Evolutionary conservation across 1,140 invertebrate species (phyloP).

Genomic region (Brachystomella parvula): DNA sequence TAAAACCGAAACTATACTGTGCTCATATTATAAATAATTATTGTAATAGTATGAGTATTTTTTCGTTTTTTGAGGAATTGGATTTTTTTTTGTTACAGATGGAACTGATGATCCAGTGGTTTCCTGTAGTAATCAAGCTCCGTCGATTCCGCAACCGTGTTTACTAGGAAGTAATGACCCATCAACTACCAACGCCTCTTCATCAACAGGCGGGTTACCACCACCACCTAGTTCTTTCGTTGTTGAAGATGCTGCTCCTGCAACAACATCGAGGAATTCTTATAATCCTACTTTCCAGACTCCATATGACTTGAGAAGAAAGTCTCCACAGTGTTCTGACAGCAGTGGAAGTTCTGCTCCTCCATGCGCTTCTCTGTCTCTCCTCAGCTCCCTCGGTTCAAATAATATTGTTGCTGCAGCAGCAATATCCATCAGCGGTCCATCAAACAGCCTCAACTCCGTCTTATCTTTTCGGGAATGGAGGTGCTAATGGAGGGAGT

Average conservation of each 20-base stretch:
- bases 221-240: neutral
- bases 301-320: conserved; percentile 73
- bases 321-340: conserved; percentile 51
- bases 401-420: neutral
- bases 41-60: neutral
- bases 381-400: neutral
- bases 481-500: conserved; percentile 30
- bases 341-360: neutral
- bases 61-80: neutral
- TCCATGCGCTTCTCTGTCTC: neutral
- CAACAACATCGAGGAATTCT: conserved; percentile 7
- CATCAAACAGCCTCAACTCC: conserved; percentile 41
- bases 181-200: neutral
- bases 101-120: conserved; percentile 24
- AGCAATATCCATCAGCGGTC: conserved; percentile 39
- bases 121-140: conserved; percentile 18
- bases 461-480: conserved; percentile 35
- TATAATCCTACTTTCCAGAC: conserved; percentile 54
- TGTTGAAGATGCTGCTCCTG: neutral
- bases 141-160: conserved; percentile 24
- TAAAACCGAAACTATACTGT: too few relatives aligned
- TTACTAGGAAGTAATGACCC: conserved; percentile 29
- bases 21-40: neutral
- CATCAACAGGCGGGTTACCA: neutral
- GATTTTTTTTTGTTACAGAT: conserved; percentile 20